Evolutionary conservation across 2,797 vertebrate genomes (phyloP).

Genomic region (Mastacembelus armatus): DNA sequence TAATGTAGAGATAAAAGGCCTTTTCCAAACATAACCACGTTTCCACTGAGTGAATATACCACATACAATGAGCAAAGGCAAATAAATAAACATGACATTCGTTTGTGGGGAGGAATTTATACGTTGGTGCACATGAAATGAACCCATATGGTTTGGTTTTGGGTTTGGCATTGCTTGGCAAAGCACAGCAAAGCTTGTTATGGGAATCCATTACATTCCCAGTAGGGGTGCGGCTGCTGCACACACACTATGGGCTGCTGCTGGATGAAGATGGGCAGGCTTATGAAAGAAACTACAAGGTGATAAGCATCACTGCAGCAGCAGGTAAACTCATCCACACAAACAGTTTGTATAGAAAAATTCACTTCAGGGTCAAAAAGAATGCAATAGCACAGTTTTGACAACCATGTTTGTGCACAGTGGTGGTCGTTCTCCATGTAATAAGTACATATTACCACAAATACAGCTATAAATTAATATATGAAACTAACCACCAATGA

Average conservation of each 20-base stretch:
- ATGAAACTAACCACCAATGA: too few relatives aligned
- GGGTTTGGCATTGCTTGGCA: constrained; percentile 23
- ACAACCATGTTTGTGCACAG: too few relatives aligned
- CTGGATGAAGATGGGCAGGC: constrained; percentile 28
- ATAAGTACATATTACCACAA: too few relatives aligned
- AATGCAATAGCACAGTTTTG: too few relatives aligned
- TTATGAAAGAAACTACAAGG: not conserved
- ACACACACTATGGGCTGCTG: constrained; percentile 4
- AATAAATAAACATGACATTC: not conserved
- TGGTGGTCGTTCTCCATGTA: too few relatives aligned
- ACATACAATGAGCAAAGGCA: constrained; percentile 12
- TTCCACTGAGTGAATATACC: not conserved
- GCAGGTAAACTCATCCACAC: not conserved
- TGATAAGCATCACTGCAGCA: not conserved
- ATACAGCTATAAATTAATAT: too few relatives aligned
- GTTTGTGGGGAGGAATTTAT: constrained; percentile 12
- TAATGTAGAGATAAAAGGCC: not conserved
- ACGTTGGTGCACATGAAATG: constrained; percentile 16
- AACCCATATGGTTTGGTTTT: constrained; percentile 59
- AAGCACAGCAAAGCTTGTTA: constrained; percentile 35
- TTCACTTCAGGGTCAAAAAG: too few relatives aligned
- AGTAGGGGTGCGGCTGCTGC: constrained; percentile 38
- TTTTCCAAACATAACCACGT: not conserved
- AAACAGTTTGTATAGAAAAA: not conserved
- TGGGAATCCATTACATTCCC: constrained; percentile 65